Conservation (phyloP, 2,888 invertebrate genomes). For the Scelioninae gen. 1 region DNA sequence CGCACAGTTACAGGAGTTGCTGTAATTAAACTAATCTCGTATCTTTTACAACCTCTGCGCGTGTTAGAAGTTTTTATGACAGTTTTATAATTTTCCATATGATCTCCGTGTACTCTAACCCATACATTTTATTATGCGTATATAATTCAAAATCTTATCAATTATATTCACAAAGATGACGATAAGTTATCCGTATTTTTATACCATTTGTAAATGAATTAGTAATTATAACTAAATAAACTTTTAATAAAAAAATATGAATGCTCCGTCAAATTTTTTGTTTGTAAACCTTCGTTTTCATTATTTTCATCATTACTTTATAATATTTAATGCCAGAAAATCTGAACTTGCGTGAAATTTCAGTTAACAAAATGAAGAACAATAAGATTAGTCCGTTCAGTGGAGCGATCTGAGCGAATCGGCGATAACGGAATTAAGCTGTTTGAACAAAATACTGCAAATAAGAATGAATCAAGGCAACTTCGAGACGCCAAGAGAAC, state of each 20-base stretch:
- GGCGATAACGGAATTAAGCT: slow-evolving; percentile 46
- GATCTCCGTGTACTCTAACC: slow-evolving; percentile 40
- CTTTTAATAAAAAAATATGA: slow-evolving; percentile 7
- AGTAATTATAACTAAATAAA: slow-evolving; percentile 6
- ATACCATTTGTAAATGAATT: background rate
- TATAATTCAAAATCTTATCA: no score
- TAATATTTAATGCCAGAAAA: slow-evolving; percentile 7
- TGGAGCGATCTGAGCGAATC: slow-evolving; percentile 19
- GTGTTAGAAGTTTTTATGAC: slow-evolving; percentile 11
- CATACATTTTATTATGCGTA: background rate
- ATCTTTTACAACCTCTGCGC: background rate
- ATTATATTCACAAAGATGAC: no score
- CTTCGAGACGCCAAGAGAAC: slow-evolving; percentile 18
- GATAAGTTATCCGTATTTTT: no score
- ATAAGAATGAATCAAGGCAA: slow-evolving; percentile 41
- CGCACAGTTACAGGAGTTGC: background rate
- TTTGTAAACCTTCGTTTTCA: background rate
- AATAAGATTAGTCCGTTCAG: slow-evolving; percentile 58
- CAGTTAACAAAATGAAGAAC: slow-evolving; percentile 34
- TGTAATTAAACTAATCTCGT: background rate
- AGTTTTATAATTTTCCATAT: slow-evolving; percentile 36
- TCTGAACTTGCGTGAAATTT: slow-evolving; percentile 8
- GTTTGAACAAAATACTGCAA: slow-evolving; percentile 39
- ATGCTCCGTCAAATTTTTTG: background rate
- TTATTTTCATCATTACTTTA: no score